Evolutionary conservation across 1,140 invertebrate genomes (phyloP).

Genomic region (Hylaeus anthracinus): DNA sequence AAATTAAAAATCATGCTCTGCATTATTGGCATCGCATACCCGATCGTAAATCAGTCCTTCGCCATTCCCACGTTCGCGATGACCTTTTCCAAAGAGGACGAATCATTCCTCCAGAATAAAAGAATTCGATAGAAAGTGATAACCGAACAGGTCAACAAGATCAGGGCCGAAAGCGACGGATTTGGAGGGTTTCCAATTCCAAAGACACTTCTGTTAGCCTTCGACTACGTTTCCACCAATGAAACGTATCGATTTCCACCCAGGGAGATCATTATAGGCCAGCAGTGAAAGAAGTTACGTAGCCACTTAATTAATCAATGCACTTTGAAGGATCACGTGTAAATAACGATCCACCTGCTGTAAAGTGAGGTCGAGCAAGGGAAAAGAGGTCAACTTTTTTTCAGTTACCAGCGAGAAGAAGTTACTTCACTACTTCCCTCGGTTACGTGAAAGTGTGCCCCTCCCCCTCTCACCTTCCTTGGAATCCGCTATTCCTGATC

Average conservation of each 20-base stretch:
- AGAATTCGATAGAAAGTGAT: not conserved
- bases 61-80: too few relatives aligned
- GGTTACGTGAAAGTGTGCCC: not conserved
- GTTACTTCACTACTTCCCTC: not conserved
- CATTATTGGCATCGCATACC: not conserved
- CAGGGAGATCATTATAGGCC: not conserved
- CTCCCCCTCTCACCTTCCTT: not conserved
- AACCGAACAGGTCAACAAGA: too few relatives aligned
- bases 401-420: not conserved
- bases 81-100: too few relatives aligned
- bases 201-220: not conserved
- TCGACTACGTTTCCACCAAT: not conserved
- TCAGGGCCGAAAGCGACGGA: too few relatives aligned
- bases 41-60: too few relatives aligned
- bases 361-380: not conserved
- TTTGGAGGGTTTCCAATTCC: not conserved
- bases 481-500: not conserved
- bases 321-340: not conserved
- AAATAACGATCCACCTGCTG: not conserved
- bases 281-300: not conserved
- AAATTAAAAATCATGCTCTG: not conserved
- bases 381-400: conserved; percentile 13
- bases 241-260: not conserved
- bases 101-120: too few relatives aligned
- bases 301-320: conserved; percentile 20